Evolutionary conservation across 2,113 vertebrate genomes (phyloP).

Genomic region (Rallus limicola): DNA sequence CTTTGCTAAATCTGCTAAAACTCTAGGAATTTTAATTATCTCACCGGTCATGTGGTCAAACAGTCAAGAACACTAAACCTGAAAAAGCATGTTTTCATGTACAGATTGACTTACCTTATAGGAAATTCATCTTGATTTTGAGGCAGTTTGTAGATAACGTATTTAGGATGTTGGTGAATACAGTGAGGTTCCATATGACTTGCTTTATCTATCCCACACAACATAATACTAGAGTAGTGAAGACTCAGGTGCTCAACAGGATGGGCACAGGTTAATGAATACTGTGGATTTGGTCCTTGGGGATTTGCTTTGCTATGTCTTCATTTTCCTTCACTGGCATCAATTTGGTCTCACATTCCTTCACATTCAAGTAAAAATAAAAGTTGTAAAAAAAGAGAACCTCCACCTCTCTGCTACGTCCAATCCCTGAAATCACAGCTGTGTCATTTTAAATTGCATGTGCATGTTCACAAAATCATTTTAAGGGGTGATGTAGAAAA

Average conservation of each 20-base stretch:
- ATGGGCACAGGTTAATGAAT: not conserved
- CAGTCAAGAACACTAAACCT: not conserved
- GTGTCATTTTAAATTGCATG: not conserved
- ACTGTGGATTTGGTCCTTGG: not conserved
- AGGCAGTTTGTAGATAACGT: not conserved
- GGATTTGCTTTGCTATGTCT: not conserved
- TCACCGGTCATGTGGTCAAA: not conserved
- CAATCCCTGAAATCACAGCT: fast-evolving
- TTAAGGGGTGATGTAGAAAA: not conserved
- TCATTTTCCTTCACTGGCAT: not conserved
- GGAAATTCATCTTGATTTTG: not conserved
- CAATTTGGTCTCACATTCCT: not conserved
- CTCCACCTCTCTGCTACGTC: not conserved
- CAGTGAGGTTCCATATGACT: not conserved
- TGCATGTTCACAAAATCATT: fast-evolving
- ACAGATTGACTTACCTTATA: not conserved
- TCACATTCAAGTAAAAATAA: not conserved
- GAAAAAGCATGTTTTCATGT: not conserved
- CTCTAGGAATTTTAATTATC: not conserved
- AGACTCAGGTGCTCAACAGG: not conserved
- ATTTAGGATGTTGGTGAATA: not conserved
- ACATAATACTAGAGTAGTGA: not conserved
- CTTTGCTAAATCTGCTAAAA: not conserved
- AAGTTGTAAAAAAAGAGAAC: not conserved
- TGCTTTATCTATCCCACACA: not conserved